Base-by-base conservation (phyloP, 2,888 invertebrate genomes). In the Stenolophus ochropezus region DNA sequence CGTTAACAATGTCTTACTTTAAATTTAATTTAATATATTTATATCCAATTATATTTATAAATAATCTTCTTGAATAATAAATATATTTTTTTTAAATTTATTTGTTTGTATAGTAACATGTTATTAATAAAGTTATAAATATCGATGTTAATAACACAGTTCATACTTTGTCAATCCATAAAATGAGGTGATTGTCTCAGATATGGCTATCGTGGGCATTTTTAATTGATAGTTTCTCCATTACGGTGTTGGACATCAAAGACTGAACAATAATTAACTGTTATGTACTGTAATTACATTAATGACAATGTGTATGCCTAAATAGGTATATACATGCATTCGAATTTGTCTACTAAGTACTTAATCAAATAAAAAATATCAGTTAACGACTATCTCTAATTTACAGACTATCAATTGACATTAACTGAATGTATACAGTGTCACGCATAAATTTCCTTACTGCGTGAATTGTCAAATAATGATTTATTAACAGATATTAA, bases 331-430 rank as follows among this genome's bases (percentile, higher is more conserved):
- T 18, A 69, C 16, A 21, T 69, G 27, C 65, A 69, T 69, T 33
- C 65, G 65, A 69, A 69, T 69, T 69, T 69, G 65, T 69, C 65
- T 33, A 69, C 65, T 69, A 27, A 69, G 65, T 69, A 69, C 65
- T 69, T 69, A 69, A 69, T 27, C 14, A 69, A 69, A 69, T 16
- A 27, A 69, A 69, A 69, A 69, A 11, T 69, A 8, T 5, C 18
- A 58, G 65, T 69, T 69, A 69, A 69, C 65, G 65, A n/a, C 65
- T 8, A n/a, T 69, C 11, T 33, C 18, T 69, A 69, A 69, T 69
- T 69, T 69, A 69, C 65, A 16, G 27, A 69, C 65, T 69, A 69
- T 69, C 65, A 69, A 69, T 27, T 11, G 65, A 69, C 65, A 69
- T 69, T 69, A 20, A 33, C 33, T 33, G 65, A 18, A 69, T 69